phyloP scores from a whole-genome alignment of 2,113 vertebrate genomes.

The Gallinago jamesoni region DNA sequence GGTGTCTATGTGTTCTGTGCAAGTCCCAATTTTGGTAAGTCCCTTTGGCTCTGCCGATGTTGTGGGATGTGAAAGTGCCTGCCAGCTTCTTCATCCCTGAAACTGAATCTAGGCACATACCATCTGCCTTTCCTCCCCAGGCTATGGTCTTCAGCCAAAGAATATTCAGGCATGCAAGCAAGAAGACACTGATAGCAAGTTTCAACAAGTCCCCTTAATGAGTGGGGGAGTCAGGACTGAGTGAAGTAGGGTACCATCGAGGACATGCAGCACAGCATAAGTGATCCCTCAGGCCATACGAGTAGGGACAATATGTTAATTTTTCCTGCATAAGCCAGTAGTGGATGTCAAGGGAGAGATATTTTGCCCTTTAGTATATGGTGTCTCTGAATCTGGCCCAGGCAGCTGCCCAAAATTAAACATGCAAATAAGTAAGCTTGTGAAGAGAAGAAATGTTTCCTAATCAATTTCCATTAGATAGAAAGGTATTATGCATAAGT shows the following conservation, averaged over 20 bases:
- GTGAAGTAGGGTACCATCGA: background rate
- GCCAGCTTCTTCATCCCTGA: conserved; percentile 35
- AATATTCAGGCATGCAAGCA: background rate
- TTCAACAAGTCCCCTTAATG: background rate
- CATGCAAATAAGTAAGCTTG: background rate
- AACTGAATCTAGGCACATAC: conserved; percentile 20
- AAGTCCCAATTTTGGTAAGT: conserved; percentile 38
- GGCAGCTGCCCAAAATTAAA: background rate
- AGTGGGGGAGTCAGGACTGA: background rate
- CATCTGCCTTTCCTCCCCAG: conserved; percentile 42
- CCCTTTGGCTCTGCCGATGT: background rate
- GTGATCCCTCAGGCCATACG: background rate
- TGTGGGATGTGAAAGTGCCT: conserved; percentile 44
- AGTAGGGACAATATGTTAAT: background rate
- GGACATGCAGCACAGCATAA: background rate
- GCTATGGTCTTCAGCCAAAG: conserved; percentile 12
- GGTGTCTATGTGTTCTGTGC: conserved; percentile 34
- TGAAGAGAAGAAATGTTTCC: background rate
- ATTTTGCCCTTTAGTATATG: background rate
- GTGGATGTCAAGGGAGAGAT: accelerated
- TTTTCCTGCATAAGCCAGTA: background rate
- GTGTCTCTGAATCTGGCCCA: background rate
- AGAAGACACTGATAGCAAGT: conserved; percentile 1
- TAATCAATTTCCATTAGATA: background rate
- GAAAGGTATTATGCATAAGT: background rate